Base-by-base conservation (phyloP, 92 coral and sea anemone species). In the Nematostella vectensis region DNA sequence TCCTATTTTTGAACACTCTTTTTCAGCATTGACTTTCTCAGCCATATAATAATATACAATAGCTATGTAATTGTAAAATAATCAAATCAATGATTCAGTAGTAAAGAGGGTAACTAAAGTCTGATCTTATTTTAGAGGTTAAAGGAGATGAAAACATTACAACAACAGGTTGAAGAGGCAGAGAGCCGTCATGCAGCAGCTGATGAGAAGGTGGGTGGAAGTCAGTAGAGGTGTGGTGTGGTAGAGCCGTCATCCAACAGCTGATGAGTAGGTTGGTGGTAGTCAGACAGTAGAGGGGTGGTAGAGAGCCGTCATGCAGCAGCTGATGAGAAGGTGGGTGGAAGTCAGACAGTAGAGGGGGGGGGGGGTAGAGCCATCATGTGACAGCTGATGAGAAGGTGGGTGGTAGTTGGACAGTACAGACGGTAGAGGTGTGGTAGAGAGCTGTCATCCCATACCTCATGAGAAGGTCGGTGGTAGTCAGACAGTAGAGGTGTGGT, bases 381-480 rank as follows among this genome's bases (percentile, higher is more conserved):
- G 19, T 20, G n/a, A 1, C 11, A 38, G 20, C 11, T 4, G 62
- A 4, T 57, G 4, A 51, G 4, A 51, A 51, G 23, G 31, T 22
- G n/a, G n/a, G n/a, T n/a, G n/a, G n/a, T n/a, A n/a, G n/a, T n/a
- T n/a, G n/a, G n/a, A n/a, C n/a, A n/a, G n/a, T n/a, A n/a, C n/a
- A n/a, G n/a, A n/a, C n/a, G n/a, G n/a, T n/a, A n/a, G n/a, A n/a
- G 98, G 86, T 27, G 88, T 85, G 55, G 89, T 91, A n/a, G 96
- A 83, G 45, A 77, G 80, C 57, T 61, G 98, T 67, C 98, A 91
- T 57, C 73, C 81, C 12, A 87, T 83, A 3, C 84, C 75, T 40
- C 89, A 91, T 70, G 95, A 83, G 42, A 95, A 86, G 98, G 98
- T 89, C n/a, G n/a, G n/a, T n/a, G n/a, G n/a, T n/a, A n/a, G n/a